Percentiles rank a stretch among this genome's conserved stretches.
phyloP scores from a whole-genome alignment of 2,797 vertebrate genomes.

The Nothura maculosa region DNA sequence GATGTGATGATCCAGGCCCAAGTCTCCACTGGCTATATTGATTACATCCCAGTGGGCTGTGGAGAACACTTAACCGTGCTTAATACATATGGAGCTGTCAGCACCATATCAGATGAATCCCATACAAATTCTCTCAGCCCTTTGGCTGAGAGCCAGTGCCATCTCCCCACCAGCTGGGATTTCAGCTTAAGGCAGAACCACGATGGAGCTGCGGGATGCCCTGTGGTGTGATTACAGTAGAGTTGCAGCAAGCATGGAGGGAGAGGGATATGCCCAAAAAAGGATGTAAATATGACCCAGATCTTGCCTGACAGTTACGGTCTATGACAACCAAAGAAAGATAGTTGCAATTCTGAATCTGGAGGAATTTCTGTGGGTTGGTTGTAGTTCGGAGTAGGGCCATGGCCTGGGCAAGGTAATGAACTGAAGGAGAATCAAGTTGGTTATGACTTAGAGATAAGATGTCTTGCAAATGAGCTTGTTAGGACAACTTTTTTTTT shows the following conservation, averaged over 20 bases:
- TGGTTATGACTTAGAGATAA: constrained; percentile 9
- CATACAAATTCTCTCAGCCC: constrained; percentile 11
- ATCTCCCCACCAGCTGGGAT: constrained; percentile 2
- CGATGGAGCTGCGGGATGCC: constrained; percentile 7
- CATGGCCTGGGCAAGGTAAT: neutral
- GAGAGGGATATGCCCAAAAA: constrained; percentile 5
- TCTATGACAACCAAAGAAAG: neutral
- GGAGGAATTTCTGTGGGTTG: neutral
- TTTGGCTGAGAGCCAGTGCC: constrained; percentile 19
- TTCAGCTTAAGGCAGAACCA: neutral
- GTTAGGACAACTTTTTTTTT: constrained; percentile 24
- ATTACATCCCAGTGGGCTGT: constrained; percentile 15
- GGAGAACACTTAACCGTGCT: neutral
- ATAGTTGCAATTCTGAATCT: neutral
- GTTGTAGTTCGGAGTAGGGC: neutral
- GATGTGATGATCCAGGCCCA: neutral
- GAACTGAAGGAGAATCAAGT: constrained; percentile 19
- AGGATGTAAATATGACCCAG: neutral
- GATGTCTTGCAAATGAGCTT: constrained; percentile 28
- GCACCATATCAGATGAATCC: neutral
- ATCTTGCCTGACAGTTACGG: neutral
- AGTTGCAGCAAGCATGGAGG: neutral
- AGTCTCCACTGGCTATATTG: neutral
- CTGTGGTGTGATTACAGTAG: neutral
- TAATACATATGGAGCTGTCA: constrained; percentile 40